Base-by-base conservation (phyloP, 2,797 vertebrate species). In the Psittacula echo region DNA sequence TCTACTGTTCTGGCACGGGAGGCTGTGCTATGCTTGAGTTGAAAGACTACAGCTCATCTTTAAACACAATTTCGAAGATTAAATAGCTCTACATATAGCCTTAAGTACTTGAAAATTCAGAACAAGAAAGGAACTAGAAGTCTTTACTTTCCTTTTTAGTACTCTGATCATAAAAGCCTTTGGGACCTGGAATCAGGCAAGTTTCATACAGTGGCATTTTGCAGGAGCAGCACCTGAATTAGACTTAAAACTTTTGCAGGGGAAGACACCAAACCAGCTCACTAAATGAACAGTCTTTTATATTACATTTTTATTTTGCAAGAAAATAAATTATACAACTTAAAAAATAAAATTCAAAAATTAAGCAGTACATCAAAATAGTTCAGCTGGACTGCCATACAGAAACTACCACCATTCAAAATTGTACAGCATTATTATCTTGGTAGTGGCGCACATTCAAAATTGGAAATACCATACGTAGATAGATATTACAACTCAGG, bases 281-380 rank as follows among this genome's bases (percentile, higher is more conserved):
- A 91, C 78, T 96, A 90, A 85, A 89, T 47, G 47, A 92, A 85
- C 42, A 94, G 92, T 95, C 94, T 98, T 98, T 98, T 98, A 98
- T 97, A 98, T 97, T 98, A 98, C 97, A 97, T 98, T 98, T 99
- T 99, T 99, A 99, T 99, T 99, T 98, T 98, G 98, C 98, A 98
- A 98, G 98, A 98, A 99, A 99, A 99, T 98, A 99, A 99, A 99
- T 99, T 98, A 98, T 98, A 99, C 98, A 98, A 98, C 98, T 98
- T 98, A 98, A 97, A 98, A 98, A 98, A 98, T 98, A 97, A 98
- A 98, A 98, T 98, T 97, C 97, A 97, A 98, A 98, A 98, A 98
- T 98, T 98, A 98, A 98, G 97, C 97, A 98, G 97, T 98, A 98
- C 98, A 98, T 98, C 97, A 98, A 98, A 98, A 98, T 97, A 98